Evolutionary conservation across 1,140 invertebrate genomes (phyloP).

Genomic region (Acromyrmex heyeri): DNA sequence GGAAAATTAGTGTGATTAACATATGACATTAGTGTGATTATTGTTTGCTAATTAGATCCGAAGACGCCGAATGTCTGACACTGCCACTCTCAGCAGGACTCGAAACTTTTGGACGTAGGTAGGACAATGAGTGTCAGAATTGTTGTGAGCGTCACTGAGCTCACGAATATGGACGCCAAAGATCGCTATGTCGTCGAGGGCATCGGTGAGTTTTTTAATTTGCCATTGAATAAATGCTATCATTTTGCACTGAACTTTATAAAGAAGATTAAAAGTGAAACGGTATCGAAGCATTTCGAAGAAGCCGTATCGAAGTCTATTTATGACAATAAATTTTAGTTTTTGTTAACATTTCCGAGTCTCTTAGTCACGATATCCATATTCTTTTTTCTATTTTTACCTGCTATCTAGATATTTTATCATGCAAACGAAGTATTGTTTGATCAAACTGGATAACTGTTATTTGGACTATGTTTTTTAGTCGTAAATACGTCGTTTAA

Average conservation of each 20-base stretch:
- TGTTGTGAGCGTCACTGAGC: slow-evolving; percentile 80
- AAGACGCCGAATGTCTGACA: not conserved
- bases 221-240: not conserved
- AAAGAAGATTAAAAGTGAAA: not conserved
- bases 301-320: not conserved
- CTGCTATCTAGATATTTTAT: not conserved
- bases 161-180: slow-evolving; percentile 82
- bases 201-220: slow-evolving; percentile 74
- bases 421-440: not conserved
- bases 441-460: not conserved
- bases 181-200: slow-evolving; percentile 82
- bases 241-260: not conserved
- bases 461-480: not conserved
- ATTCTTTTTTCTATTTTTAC: not conserved
- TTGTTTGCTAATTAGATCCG: slow-evolving; percentile 10
- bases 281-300: not conserved
- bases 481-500: not conserved
- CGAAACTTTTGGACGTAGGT: not conserved
- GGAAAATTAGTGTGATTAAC: not conserved
- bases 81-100: not conserved
- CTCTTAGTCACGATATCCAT: not conserved
- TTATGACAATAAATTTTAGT: not conserved
- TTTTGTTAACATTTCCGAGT: not conserved
- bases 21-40: not conserved
- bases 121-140: slow-evolving; percentile 78